Evolutionary conservation across 1,140 invertebrate genomes (phyloP).

Genomic region (Habropoda laboriosa): DNA sequence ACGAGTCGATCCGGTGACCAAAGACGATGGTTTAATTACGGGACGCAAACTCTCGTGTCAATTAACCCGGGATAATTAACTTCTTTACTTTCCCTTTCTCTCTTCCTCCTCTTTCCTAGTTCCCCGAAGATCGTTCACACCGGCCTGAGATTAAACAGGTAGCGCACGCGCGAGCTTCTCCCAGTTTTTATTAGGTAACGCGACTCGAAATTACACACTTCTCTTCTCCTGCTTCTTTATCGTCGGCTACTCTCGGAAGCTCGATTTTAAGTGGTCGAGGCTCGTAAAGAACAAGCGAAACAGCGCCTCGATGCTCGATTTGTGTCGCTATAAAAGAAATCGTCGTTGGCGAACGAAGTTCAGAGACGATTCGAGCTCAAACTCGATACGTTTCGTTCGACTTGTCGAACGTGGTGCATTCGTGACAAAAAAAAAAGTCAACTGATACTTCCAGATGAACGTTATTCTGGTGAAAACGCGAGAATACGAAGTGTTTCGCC

Average conservation of each 20-base stretch:
- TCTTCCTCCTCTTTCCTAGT: neutral
- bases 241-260: neutral
- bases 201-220: constrained; percentile 29
- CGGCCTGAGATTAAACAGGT: constrained; percentile 9
- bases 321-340: constrained; percentile 47
- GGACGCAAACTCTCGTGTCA: neutral
- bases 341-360: neutral
- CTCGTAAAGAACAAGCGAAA: constrained; percentile 35
- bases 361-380: constrained; percentile 12
- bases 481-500: neutral
- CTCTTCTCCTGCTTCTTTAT: neutral
- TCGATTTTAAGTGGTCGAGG: constrained; percentile 16
- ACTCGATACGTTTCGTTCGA: too few relatives aligned
- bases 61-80: constrained; percentile 13
- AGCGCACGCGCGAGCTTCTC: neutral
- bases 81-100: neutral
- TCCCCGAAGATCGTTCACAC: too few relatives aligned
- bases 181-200: constrained; percentile 38
- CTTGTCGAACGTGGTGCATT: too few relatives aligned
- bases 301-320: constrained; percentile 47
- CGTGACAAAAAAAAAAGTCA: too few relatives aligned
- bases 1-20: neutral
- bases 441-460: neutral
- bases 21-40: neutral
- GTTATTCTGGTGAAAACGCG: neutral